Evolutionary conservation across 2,797 vertebrate genomes (phyloP).

Genomic region (Gymnopithys bicolor): DNA sequence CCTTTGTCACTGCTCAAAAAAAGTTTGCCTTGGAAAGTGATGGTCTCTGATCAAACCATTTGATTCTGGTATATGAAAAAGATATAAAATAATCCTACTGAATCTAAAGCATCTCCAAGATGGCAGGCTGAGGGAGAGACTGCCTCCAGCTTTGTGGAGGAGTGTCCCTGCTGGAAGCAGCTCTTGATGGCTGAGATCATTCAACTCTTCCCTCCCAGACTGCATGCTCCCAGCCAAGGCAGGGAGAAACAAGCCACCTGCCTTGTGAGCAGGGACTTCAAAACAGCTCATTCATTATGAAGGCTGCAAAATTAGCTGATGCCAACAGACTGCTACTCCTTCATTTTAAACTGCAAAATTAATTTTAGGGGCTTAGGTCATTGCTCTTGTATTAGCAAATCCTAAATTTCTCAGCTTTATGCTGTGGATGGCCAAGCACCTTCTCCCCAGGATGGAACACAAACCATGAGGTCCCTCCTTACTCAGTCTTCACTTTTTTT

Average conservation of each 20-base stretch:
- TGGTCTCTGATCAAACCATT: background rate
- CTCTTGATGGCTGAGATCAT: background rate
- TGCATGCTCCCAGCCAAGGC: fast-evolving
- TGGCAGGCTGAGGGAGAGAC: background rate
- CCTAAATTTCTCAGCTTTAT: background rate
- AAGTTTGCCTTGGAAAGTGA: background rate
- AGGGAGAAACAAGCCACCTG: background rate
- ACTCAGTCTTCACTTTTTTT: background rate
- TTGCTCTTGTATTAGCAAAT: background rate
- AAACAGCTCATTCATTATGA: background rate
- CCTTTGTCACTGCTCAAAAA: background rate
- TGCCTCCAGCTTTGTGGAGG: background rate
- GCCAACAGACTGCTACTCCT: background rate
- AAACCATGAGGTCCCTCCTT: background rate
- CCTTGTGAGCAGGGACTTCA: background rate
- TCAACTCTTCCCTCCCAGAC: background rate
- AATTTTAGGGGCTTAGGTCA: background rate
- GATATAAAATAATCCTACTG: background rate
- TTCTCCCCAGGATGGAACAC: background rate
- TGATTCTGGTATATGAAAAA: background rate
- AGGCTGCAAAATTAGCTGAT: background rate
- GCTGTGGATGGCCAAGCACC: background rate
- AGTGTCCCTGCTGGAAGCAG: background rate
- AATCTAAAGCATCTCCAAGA: background rate
- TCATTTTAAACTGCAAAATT: background rate